A percentile compares a stretch with the other conserved stretches of the same genome.
Conservation (phyloP, 53 echinoderm and acorn worm genomes). For the Mesocentrotus franciscanus region DNA sequence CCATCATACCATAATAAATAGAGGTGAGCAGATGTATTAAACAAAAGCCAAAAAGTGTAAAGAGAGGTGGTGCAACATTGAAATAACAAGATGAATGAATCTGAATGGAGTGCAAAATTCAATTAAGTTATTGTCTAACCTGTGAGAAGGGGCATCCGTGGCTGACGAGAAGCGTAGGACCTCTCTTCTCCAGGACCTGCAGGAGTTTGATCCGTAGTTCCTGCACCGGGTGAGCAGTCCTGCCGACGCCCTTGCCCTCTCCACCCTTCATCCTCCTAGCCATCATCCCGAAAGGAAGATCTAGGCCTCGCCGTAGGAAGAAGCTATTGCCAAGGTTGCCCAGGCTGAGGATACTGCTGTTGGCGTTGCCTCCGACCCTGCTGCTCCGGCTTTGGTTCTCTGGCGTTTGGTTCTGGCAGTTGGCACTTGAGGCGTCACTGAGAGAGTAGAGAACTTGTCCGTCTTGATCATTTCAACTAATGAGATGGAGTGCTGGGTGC, state of each 20-base stretch:
- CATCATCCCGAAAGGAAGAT: constrained; percentile 72
- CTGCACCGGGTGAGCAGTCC: constrained; percentile 46
- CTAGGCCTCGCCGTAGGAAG: constrained; percentile 63
- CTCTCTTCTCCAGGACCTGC: constrained; percentile 90
- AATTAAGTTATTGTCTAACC: constrained; percentile 64
- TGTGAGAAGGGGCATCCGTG: constrained; percentile 99
- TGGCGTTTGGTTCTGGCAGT: constrained; percentile 21
- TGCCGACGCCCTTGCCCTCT: constrained; percentile 22
- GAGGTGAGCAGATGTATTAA: neutral
- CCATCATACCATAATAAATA: neutral
- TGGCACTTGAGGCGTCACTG: constrained; percentile 58
- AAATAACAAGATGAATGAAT: neutral
- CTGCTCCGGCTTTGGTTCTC: constrained; percentile 48
- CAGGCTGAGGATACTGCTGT: constrained; percentile 56
- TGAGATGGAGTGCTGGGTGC: constrained; percentile 16
- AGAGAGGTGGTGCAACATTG: neutral
- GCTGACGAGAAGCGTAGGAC: constrained; percentile 90
- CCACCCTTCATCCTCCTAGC: constrained; percentile 53
- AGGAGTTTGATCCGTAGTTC: constrained; percentile 87
- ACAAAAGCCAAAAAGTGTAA: neutral
- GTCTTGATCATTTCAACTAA: constrained; percentile 68
- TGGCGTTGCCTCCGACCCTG: constrained; percentile 48
- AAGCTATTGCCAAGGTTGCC: constrained; percentile 30
- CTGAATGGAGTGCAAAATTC: neutral
- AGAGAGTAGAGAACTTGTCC: constrained; percentile 66